Evolutionary conservation across 2,888 invertebrate genomes (phyloP).

Genomic region (Yponomeuta malinellus): DNA sequence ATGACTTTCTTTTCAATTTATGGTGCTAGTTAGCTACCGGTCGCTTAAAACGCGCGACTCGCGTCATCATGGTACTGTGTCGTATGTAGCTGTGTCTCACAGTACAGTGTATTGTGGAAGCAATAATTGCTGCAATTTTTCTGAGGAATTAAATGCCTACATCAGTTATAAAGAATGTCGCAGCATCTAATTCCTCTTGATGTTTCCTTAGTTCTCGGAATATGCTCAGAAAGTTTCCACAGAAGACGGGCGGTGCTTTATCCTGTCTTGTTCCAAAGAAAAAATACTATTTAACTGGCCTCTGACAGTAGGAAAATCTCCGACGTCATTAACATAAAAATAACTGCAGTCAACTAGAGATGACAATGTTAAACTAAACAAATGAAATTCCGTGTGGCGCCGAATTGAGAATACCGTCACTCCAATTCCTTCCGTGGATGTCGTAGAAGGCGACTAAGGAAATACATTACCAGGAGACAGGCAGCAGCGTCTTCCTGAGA

Average conservation of each 20-base stretch:
- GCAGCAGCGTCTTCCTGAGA: too few species aligned
- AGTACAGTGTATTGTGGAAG: background rate
- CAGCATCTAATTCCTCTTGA: background rate
- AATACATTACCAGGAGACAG: too few species aligned
- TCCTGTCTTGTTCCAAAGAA: background rate
- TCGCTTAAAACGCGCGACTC: too few species aligned
- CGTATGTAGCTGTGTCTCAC: background rate
- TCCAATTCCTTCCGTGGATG: too few species aligned
- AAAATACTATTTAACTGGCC: background rate
- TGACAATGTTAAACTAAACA: too few species aligned
- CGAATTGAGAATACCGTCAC: too few species aligned
- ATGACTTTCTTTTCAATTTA: too few species aligned
- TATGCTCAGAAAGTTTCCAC: conserved; percentile 5
- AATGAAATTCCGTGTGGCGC: too few species aligned
- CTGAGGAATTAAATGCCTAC: background rate
- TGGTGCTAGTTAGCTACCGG: too few species aligned
- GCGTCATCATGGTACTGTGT: background rate
- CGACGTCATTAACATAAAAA: background rate
- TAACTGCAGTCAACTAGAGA: too few species aligned
- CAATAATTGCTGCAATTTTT: conserved; percentile 5
- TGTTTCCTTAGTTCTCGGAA: conserved; percentile 6
- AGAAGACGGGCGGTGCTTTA: background rate
- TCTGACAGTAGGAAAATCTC: too few species aligned
- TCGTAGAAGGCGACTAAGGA: too few species aligned
- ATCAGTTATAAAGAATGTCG: conserved; percentile 4